Percentiles rank a stretch among this genome's conserved stretches.
These are phyloP conservation scores for Nemopilema nomurai DNA, from an alignment of 30 jellyfish, hydroid and myxozoan genomes.

Conservation along the genomic window DNA sequence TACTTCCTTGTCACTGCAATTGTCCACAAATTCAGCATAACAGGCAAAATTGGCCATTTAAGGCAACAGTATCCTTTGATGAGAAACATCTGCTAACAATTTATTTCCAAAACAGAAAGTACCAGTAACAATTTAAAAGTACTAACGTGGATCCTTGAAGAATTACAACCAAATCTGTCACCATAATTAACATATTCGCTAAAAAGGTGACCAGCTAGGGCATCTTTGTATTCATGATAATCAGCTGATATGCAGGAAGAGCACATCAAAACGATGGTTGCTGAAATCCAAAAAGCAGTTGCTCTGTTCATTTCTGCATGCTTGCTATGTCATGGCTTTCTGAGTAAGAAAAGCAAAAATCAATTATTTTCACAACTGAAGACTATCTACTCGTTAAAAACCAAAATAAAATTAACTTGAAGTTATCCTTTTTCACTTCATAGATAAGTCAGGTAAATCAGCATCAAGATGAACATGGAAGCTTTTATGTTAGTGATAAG, in stretches of 20 bases:
- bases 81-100: too few relatives aligned
- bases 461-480: too few relatives aligned
- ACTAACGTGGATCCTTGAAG: constrained; percentile 51
- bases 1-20: too few relatives aligned
- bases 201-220: constrained; percentile 49
- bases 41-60: too few relatives aligned
- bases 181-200: constrained; percentile 16
- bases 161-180: constrained; percentile 26
- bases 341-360: not conserved
- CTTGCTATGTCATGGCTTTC: not conserved
- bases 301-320: not conserved
- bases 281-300: not conserved
- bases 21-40: too few relatives aligned
- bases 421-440: too few relatives aligned
- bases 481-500: too few relatives aligned
- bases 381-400: too few relatives aligned
- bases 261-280: not conserved
- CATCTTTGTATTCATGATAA: not conserved
- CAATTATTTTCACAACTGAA: not conserved
- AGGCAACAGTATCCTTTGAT: too few relatives aligned
- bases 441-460: too few relatives aligned
- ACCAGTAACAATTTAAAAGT: not conserved
- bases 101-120: not conserved
- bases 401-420: too few relatives aligned
- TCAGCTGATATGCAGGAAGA: not conserved